A percentile compares a stretch with the other conserved stretches of the same genome.
Conservation (phyloP, 1,140 invertebrate species). For the Monomorium pharaonis region DNA sequence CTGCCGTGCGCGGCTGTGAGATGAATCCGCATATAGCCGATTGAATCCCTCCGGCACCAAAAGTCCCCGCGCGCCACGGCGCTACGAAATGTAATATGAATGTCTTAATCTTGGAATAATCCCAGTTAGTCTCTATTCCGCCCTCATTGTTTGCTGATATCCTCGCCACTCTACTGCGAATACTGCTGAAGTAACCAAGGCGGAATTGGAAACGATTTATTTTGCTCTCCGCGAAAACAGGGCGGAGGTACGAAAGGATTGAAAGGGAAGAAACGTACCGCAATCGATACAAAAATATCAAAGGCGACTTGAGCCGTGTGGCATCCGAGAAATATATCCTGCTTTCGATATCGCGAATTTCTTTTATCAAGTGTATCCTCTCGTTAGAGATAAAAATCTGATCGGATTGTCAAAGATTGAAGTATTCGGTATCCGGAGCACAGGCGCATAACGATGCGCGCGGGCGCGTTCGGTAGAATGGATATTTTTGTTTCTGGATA, state of each 20-base stretch:
- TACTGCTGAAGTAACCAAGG: not conserved
- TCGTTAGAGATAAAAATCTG: not conserved
- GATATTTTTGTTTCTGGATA: conserved; percentile 6
- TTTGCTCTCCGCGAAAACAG: not conserved
- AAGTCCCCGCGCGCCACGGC: not conserved
- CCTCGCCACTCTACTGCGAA: not conserved
- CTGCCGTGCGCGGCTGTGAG: not conserved
- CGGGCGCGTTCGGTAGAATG: not conserved
- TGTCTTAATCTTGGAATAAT: not conserved
- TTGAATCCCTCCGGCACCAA: conserved; percentile 10
- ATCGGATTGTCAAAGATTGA: not conserved
- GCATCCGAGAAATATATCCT: not conserved
- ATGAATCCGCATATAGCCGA: conserved; percentile 18
- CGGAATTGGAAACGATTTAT: not conserved
- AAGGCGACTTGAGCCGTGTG: not conserved
- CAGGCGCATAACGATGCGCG: not conserved
- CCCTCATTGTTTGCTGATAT: not conserved
- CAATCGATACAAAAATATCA: not conserved
- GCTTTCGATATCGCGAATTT: not conserved
- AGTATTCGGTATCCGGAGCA: not conserved
- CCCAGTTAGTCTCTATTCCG: not conserved
- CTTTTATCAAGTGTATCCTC: not conserved
- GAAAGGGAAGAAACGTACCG: not conserved
- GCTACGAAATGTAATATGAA: conserved; percentile 18
- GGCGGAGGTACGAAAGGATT: too few relatives aligned